Evolutionary conservation across 2,797 vertebrate species (phyloP).

Genomic region (Anas capensis): DNA sequence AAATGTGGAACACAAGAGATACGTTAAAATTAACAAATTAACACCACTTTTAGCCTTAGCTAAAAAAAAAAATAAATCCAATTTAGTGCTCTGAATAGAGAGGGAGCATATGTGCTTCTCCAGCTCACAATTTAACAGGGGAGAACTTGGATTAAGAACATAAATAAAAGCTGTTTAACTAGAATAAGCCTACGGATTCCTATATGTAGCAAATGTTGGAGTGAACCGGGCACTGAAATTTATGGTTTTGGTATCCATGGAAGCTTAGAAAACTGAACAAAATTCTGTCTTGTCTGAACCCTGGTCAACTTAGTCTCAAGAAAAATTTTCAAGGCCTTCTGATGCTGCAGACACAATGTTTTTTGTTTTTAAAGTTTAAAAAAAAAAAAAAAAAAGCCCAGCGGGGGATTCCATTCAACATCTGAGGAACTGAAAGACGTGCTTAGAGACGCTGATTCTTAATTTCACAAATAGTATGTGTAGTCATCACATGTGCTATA

Average conservation of each 20-base stretch:
- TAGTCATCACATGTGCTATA: background rate
- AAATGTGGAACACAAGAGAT: background rate
- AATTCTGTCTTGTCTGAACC: background rate
- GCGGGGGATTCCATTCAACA: slow-evolving; percentile 23
- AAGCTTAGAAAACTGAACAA: background rate
- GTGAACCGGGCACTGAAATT: background rate
- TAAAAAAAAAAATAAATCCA: background rate
- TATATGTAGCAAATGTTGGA: background rate
- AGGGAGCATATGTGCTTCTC: background rate
- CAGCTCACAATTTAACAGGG: background rate
- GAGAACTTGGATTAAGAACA: background rate
- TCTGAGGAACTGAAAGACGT: slow-evolving; percentile 48
- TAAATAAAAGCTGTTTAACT: background rate
- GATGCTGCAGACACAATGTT: background rate
- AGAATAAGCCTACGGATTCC: background rate
- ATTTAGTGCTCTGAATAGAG: too few relatives aligned
- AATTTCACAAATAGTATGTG: background rate
- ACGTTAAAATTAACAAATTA: background rate
- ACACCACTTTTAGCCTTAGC: background rate
- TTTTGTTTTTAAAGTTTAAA: background rate
- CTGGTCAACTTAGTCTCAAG: background rate
- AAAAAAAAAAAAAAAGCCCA: background rate
- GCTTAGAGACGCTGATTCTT: background rate
- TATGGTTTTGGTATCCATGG: background rate
- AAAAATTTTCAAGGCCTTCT: background rate